Evolutionary conservation across 2,113 vertebrate species (phyloP).

Genomic region (Parotia lawesii): DNA sequence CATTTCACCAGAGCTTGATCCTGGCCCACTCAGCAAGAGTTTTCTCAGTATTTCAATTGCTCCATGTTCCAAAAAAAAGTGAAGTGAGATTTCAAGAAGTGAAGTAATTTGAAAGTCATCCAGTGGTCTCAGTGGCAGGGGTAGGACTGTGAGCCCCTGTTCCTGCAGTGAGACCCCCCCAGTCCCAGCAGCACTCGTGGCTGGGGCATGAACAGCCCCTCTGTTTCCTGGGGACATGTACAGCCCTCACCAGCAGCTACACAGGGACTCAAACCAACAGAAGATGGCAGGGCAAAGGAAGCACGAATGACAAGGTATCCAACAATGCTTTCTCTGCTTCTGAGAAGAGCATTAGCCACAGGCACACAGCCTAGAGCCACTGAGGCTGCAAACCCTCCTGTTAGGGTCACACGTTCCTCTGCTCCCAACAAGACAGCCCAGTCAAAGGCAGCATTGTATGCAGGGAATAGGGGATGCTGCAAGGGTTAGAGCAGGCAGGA

Average conservation of each 20-base stretch:
- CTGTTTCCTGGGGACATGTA: not conserved
- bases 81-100: not conserved
- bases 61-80: fast-evolving
- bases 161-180: not conserved
- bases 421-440: not conserved
- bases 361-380: not conserved
- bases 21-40: not conserved
- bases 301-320: not conserved
- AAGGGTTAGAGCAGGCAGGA: not conserved
- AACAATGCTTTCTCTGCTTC: not conserved
- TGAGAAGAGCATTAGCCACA: not conserved
- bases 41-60: not conserved
- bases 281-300: not conserved
- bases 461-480: not conserved
- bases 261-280: not conserved
- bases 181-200: fast-evolving
- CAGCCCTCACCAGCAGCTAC: not conserved
- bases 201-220: not conserved
- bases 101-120: not conserved
- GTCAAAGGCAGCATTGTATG: not conserved
- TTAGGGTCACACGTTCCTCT: not conserved
- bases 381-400: not conserved
- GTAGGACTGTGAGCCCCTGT: not conserved
- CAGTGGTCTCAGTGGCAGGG: not conserved
- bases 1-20: not conserved